These are phyloP conservation scores for Cichladusa arquata DNA, from an alignment of 2,113 vertebrate species.

Conservation along the genomic window DNA sequence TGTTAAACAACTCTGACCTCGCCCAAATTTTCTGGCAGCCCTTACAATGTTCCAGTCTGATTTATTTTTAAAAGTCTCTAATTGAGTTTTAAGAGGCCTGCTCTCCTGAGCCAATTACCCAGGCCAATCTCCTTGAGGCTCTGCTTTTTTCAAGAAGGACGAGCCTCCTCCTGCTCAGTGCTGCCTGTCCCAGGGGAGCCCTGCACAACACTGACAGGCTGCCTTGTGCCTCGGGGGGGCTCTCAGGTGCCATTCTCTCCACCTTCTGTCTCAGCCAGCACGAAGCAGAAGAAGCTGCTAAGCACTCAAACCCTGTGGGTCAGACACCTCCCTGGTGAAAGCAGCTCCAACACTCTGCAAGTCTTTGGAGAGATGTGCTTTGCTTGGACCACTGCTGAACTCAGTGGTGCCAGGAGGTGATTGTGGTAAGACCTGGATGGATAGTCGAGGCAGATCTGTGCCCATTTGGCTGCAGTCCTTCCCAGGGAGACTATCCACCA, in stretches of 20 bases:
- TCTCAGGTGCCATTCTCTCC: not conserved
- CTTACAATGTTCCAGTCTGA: slow-evolving; percentile 33
- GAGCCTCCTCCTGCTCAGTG: not conserved
- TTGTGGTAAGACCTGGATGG: not conserved
- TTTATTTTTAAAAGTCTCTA: slow-evolving; percentile 70
- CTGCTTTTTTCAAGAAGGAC: not conserved
- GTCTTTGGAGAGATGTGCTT: not conserved
- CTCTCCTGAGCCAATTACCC: slow-evolving; percentile 58
- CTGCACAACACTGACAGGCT: not conserved
- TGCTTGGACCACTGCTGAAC: rapidly evolving
- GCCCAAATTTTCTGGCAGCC: slow-evolving; percentile 52
- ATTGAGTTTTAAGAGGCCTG: slow-evolving; percentile 68
- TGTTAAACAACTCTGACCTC: slow-evolving; percentile 40
- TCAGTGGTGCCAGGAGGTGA: not conserved
- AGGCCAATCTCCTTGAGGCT: slow-evolving; percentile 26
- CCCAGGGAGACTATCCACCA: not conserved
- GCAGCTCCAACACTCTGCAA: not conserved
- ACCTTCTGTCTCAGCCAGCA: rapidly evolving
- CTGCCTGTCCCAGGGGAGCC: not conserved
- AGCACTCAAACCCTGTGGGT: not conserved
- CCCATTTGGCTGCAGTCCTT: not conserved
- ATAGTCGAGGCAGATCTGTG: not conserved
- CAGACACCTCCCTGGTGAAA: not conserved
- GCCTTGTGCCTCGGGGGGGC: rapidly evolving
- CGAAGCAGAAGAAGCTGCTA: not conserved